These are phyloP conservation scores for Todiramphus saurophagus DNA, from an alignment of 2,113 vertebrate genomes.

Conservation along the genomic window DNA sequence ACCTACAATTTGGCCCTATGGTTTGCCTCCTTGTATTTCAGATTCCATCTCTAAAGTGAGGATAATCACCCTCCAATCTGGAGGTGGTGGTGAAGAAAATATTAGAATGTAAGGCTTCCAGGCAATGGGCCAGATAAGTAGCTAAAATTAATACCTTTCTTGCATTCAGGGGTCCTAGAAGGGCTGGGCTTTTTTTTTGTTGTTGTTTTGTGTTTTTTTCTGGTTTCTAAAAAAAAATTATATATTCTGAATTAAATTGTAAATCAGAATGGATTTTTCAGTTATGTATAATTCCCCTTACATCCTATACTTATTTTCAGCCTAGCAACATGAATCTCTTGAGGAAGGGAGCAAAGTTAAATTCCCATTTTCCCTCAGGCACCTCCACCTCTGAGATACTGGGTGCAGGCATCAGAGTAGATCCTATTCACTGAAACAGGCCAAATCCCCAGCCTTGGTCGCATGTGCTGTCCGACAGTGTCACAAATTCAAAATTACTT, in stretches of 20 bases:
- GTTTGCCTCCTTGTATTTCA: not conserved
- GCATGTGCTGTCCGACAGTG: not conserved
- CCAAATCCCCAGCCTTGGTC: not conserved
- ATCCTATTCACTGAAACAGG: not conserved
- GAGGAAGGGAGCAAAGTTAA: not conserved
- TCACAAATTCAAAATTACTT: not conserved
- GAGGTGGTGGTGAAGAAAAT: not conserved
- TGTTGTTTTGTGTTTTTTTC: not conserved
- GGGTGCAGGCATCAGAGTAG: not conserved
- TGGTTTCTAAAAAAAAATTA: not conserved
- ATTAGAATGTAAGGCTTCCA: not conserved
- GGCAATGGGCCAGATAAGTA: not conserved
- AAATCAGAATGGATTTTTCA: not conserved
- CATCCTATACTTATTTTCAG: not conserved
- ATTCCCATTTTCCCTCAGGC: not conserved
- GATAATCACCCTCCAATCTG: not conserved
- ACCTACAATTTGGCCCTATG: not conserved
- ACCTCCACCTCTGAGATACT: not conserved
- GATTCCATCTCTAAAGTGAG: not conserved
- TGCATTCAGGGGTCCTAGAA: not conserved
- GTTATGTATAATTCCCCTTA: not conserved
- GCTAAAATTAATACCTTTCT: constrained; percentile 18
- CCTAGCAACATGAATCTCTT: not conserved
- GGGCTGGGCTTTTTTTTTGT: not conserved
- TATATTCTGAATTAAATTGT: not conserved